phyloP scores from a whole-genome alignment of 2,113 vertebrate genomes.

The Proteles cristata region DNA sequence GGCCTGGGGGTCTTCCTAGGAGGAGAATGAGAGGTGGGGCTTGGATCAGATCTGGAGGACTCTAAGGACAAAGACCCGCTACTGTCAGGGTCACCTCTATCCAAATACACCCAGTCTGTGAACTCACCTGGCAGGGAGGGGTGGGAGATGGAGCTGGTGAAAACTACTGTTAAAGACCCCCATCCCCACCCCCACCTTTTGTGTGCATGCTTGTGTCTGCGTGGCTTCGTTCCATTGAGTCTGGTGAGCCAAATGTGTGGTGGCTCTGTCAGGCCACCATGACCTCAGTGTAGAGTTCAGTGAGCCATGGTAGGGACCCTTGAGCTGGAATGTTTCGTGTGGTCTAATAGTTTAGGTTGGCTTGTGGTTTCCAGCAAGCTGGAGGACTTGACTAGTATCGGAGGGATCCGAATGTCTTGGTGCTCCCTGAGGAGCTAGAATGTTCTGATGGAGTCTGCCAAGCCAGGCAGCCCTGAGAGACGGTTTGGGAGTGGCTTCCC shows the following conservation, averaged over 20 bases:
- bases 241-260: constrained; percentile 55
- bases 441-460: background rate
- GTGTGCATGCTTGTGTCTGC: constrained; percentile 78
- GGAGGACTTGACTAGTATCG: background rate
- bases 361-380: constrained; percentile 1
- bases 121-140: constrained; percentile 20
- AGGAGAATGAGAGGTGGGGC: constrained; percentile 32
- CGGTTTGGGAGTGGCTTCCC: background rate
- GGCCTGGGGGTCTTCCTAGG: constrained; percentile 29
- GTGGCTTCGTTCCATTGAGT: constrained; percentile 75
- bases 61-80: background rate
- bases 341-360: background rate
- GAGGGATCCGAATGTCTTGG: background rate
- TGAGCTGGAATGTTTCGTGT: background rate
- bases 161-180: constrained; percentile 7
- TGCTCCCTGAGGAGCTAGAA: constrained; percentile 23
- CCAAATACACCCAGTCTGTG: constrained; percentile 25
- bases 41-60: constrained; percentile 51
- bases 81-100: constrained; percentile 48
- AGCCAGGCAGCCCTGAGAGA: constrained; percentile 10
- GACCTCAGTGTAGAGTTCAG: constrained; percentile 26
- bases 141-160: constrained; percentile 3
- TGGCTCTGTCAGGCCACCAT: constrained; percentile 35
- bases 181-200: constrained; percentile 42
- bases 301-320: background rate